Conservation (phyloP, 1,140 invertebrate genomes). For the Euura saliciscinereae region DNA sequence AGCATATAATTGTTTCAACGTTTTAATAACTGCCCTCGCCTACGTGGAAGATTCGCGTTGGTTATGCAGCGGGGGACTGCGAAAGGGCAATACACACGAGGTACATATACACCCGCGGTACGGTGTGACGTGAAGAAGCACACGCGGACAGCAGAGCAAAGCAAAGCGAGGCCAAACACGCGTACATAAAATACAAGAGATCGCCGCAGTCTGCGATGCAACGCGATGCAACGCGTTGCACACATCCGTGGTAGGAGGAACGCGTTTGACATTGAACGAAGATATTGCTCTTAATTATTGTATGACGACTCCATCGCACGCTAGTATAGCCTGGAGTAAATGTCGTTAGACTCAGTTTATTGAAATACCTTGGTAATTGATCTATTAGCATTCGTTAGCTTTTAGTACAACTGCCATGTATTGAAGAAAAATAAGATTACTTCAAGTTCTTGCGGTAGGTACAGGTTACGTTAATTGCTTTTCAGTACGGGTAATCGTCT, state of each 20-base stretch:
- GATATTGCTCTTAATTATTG: constrained; percentile 8
- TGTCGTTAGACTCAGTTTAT: constrained; percentile 26
- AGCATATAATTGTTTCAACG: constrained; percentile 45
- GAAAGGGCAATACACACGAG: constrained; percentile 6
- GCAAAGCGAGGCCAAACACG: not conserved
- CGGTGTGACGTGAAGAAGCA: constrained; percentile 6
- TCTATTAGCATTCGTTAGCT: constrained; percentile 36
- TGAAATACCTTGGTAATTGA: constrained; percentile 40
- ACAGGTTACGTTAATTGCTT: not conserved
- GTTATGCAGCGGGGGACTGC: constrained; percentile 23
- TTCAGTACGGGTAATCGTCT: not conserved
- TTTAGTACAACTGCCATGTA: constrained; percentile 16
- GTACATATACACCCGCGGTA: constrained; percentile 14
- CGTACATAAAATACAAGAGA: constrained; percentile 1
- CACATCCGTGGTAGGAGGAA: not conserved
- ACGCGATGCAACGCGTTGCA: not conserved
- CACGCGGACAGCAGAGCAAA: no score
- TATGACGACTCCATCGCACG: constrained; percentile 12
- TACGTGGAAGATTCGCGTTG: constrained; percentile 21
- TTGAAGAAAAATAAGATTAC: not conserved
- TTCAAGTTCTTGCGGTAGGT: no score
- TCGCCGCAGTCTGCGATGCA: not conserved
- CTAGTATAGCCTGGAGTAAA: constrained; percentile 14
- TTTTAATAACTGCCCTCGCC: constrained; percentile 48
- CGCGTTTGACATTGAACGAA: not conserved